Evolutionary conservation across 2,113 vertebrate species (phyloP), one percentile per base, ranked within the genome.

Genomic region (Lepisosteus oculatus): DNA sequence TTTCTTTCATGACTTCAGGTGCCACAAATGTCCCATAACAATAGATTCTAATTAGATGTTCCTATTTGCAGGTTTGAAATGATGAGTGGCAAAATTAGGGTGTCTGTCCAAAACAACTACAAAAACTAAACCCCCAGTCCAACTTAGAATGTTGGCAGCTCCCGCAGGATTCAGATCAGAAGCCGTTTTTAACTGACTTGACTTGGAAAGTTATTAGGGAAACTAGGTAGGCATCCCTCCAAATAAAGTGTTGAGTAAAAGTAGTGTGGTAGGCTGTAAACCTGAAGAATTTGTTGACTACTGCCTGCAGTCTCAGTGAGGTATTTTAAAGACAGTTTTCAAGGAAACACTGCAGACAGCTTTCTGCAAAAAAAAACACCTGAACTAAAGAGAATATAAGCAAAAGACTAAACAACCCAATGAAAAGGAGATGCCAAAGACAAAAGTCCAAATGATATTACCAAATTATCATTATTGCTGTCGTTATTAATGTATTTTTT

Each of bases 61-160:
- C 75, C 61, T 61, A 42, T 68, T 69, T 76, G 66, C 70, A 74
- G 70, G 67, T 74, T 81, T 77, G 71, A 77, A 77, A 72, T 74
- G 68, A 77, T 74, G 71, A 67, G 70, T 67, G 70, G 68, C 54
- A 73, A 71, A 70, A 51, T 61, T 74, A 73, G 67, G 68, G 72
- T 71, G 67, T 56, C 72, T 68, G 64, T 59, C 55, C 55, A 55
- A 68, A 77, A 71, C 64, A 70, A 12, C 8, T 9, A 29, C 61
- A 63, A 15, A 63, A 41, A 43, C 3, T 11, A 9, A 54, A 29
- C 7, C 42, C 71, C 47, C 55, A 41, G 17, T 14, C 41, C 9
- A 65, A 43, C n/a, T 72, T 42, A 72, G 55, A 43, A 55, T 45
- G 42, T 17, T 72, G 62, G 70, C 70, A 65, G 17, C 4, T 55